Conservation (phyloP, 2,888 invertebrate species). For the Atethmia centrago region DNA sequence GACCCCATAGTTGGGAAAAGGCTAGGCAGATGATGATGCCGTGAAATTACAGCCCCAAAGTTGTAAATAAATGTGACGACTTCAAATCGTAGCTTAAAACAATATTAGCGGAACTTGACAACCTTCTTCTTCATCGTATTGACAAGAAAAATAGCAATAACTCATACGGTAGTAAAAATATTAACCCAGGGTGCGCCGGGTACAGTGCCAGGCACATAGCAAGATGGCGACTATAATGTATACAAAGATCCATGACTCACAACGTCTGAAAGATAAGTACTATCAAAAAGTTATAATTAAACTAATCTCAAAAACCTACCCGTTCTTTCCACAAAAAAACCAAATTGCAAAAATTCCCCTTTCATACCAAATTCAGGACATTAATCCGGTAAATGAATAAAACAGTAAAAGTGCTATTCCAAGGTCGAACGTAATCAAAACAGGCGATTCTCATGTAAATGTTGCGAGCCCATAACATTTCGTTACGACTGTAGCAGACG, state of each 20-base stretch:
- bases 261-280: background rate
- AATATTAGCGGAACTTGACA: too few relatives aligned
- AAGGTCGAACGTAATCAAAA: conserved; percentile 50
- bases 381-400: conserved; percentile 57
- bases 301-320: background rate
- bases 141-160: background rate
- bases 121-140: too few relatives aligned
- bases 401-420: conserved; percentile 49
- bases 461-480: conserved; percentile 45
- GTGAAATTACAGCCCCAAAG: too few relatives aligned
- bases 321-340: conserved; percentile 1
- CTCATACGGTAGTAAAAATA: background rate
- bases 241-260: background rate
- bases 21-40: too few relatives aligned
- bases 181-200: background rate
- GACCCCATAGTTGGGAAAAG: too few relatives aligned
- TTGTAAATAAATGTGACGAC: too few relatives aligned
- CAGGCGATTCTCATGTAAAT: conserved; percentile 62
- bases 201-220: background rate
- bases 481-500: conserved; percentile 29
- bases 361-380: conserved; percentile 32
- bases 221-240: background rate
- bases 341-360: conserved; percentile 4
- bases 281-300: background rate
- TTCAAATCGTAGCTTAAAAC: too few relatives aligned